Conservation (phyloP, 1,140 invertebrate genomes). For the Ladona fulva region DNA sequence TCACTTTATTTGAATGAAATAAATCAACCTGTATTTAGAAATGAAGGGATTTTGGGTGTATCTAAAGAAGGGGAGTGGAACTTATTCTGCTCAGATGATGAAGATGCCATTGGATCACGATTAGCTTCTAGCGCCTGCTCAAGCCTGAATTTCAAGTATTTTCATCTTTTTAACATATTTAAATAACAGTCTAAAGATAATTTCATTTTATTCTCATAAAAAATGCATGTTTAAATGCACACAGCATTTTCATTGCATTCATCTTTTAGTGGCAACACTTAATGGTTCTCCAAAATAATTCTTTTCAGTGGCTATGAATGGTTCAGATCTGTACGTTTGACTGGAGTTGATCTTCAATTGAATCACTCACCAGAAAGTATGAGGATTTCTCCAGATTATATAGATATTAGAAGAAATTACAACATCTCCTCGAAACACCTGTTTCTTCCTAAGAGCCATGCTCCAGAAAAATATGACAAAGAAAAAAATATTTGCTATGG, state of each 20-base stretch:
- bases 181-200: neutral
- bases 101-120: slow-evolving; percentile 29
- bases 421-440: neutral
- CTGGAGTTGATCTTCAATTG: neutral
- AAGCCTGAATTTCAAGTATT: slow-evolving; percentile 51
- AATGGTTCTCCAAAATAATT: neutral
- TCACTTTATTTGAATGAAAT: slow-evolving; percentile 47
- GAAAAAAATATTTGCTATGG: neutral
- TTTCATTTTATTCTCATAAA: neutral
- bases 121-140: slow-evolving; percentile 43
- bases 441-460: neutral
- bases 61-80: slow-evolving; percentile 48
- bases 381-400: neutral
- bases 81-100: slow-evolving; percentile 44
- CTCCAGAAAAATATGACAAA: neutral
- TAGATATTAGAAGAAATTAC: neutral
- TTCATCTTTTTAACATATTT: neutral
- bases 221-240: neutral
- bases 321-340: neutral
- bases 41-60: slow-evolving; percentile 48
- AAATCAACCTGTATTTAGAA: slow-evolving; percentile 43
- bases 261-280: too few species aligned
- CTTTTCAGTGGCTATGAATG: neutral
- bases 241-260: too few species aligned
- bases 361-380: neutral